Evolutionary conservation across 2,888 invertebrate species (phyloP).

Genomic region (Caenorhabditis uteleia): DNA sequence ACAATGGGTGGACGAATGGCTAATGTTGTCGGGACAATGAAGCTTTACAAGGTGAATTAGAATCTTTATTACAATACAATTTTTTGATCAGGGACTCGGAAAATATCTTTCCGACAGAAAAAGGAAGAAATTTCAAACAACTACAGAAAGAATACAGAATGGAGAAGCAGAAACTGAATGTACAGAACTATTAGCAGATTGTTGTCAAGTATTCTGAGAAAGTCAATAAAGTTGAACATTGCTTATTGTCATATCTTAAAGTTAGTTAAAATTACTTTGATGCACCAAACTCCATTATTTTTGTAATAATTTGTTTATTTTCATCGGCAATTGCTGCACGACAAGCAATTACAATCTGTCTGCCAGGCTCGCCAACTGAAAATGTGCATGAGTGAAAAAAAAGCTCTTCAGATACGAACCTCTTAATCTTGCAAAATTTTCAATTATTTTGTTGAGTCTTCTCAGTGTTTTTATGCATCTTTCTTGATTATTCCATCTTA

Average conservation of each 20-base stretch:
- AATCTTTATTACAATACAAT: too few relatives aligned
- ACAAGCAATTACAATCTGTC: slow-evolving; percentile 59
- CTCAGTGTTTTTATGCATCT: slow-evolving; percentile 46
- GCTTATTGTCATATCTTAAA: background rate
- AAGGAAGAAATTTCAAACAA: slow-evolving; percentile 52
- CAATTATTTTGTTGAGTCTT: slow-evolving; percentile 53
- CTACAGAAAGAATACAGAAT: slow-evolving; percentile 53
- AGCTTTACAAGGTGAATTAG: slow-evolving; percentile 48
- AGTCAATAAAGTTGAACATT: background rate
- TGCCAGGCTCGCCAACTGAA: slow-evolving; percentile 60
- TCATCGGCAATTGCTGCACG: slow-evolving; percentile 60
- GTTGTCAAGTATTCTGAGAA: slow-evolving; percentile 46
- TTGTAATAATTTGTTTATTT: slow-evolving; percentile 56
- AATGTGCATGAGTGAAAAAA: slow-evolving; percentile 1
- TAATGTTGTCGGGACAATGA: slow-evolving; percentile 57
- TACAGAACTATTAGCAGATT: slow-evolving; percentile 51
- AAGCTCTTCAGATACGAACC: slow-evolving; percentile 15
- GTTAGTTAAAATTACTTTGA: background rate
- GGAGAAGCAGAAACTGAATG: slow-evolving; percentile 56
- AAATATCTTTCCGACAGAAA: slow-evolving; percentile 51
- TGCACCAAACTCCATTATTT: slow-evolving; percentile 52
- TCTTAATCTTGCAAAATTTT: slow-evolving; percentile 42
- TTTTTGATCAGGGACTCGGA: slow-evolving; percentile 42
- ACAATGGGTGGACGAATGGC: slow-evolving; percentile 54
- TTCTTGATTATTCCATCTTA: slow-evolving; percentile 47